Base-by-base conservation (phyloP, 2,888 invertebrate species). In the Esperia sulphurella region DNA sequence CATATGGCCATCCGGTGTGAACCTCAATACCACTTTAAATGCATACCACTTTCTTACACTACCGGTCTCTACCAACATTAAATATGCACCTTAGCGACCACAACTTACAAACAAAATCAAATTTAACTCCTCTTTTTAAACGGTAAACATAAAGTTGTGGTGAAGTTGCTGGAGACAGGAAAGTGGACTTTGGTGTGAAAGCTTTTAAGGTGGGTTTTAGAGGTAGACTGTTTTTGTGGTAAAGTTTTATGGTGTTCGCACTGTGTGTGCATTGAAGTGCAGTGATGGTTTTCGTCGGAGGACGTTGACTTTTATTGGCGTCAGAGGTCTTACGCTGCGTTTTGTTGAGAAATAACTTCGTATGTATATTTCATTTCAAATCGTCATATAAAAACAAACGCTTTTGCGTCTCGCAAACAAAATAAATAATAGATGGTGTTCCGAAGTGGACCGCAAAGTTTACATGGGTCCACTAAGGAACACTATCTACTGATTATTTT, bases 11-110 rank as follows among this genome's bases (percentile, higher is more conserved):
- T 46, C 48, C 45, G 35, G 31, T 9, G n/a, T 35, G 35, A 38
- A 43, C 50, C 45, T 48, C 54, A 53, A 58, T 55, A 54, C 61
- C 55, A 61, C 58, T 60, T 55, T 55, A 59, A 57, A 60, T 49
- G 53, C 35, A 49, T 45, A 54, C 35, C 45, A 45, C 40, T 13
- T 9, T 12, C 37, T 21, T 21, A 28, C 31, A 31, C 31, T 30
- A 29, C 33, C 39, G 13, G 8, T 31, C n/a, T 35, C 42, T 13
- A 37, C 10, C 8, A 41, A 12, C n/a, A n/a, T 3, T 13, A 41
- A 29, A 29, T 14, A 41, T 30, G 8, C n/a, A 29, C 28, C 30
- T 12, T 41, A 3, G 1, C 8, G 13, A 8, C 41, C 9, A 39
- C 14, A 8, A 39, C 14, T 8, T 39, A 13, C 7, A 39, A 14